These are phyloP conservation scores for Dinomys branickii DNA, from an alignment of 2,113 vertebrate genomes.

Conservation along the genomic window DNA sequence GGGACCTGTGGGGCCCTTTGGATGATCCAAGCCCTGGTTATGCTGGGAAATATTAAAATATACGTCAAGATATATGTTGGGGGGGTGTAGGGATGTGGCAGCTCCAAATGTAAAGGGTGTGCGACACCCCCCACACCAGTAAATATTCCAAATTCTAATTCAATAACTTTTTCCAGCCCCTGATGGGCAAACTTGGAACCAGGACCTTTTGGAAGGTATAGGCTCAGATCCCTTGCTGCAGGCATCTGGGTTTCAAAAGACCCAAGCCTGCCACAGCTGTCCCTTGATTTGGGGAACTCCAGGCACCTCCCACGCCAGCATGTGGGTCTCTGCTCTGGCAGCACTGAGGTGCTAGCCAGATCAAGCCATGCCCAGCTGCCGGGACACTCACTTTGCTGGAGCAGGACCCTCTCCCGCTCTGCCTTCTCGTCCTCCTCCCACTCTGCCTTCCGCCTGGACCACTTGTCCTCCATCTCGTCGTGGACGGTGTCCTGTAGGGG, in stretches of 20 bases:
- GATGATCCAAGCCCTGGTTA: neutral
- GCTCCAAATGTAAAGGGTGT: neutral
- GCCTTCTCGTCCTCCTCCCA: constrained; percentile 81
- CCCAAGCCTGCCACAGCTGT: neutral
- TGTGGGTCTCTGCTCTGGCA: neutral
- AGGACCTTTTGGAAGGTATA: neutral
- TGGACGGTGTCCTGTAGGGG: constrained; percentile 79
- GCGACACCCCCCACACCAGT: neutral
- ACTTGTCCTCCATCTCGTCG: constrained; percentile 85
- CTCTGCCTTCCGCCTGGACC: constrained; percentile 78
- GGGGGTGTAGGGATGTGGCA: neutral
- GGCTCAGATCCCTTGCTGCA: neutral
- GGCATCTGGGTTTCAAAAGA: neutral
- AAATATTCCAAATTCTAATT: constrained; percentile 53
- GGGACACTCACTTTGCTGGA: constrained; percentile 82
- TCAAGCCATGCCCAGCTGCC: neutral
- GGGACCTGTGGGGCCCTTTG: neutral
- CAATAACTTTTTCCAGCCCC: neutral
- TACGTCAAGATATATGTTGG: neutral
- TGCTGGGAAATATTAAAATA: constrained; percentile 25
- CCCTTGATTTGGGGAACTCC: neutral
- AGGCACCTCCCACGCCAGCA: neutral
- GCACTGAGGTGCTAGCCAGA: neutral
- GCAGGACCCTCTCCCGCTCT: constrained; percentile 79
- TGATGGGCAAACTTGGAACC: neutral